Evolutionary conservation across 2,113 vertebrate species (phyloP).

Genomic region (Isichthys henryi): DNA sequence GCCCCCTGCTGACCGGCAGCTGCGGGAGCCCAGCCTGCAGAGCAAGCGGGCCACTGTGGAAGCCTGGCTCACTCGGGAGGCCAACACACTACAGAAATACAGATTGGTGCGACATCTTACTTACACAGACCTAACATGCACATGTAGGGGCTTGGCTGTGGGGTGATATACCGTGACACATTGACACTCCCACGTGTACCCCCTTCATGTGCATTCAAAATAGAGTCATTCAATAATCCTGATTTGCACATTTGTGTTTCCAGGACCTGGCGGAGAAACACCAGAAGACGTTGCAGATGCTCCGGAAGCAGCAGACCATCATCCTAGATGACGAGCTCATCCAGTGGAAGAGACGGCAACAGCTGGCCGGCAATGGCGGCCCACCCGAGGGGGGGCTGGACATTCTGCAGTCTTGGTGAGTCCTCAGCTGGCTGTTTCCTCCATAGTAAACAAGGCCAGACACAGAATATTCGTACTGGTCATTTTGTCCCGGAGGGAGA

Average conservation of each 20-base stretch:
- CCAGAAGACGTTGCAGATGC: slow-evolving; percentile 76
- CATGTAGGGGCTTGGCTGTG: neutral
- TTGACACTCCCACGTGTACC: neutral
- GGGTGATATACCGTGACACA: neutral
- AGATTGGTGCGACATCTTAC: slow-evolving; percentile 64
- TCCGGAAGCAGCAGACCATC: slow-evolving; percentile 81
- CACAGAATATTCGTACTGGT: neutral
- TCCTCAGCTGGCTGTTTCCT: neutral
- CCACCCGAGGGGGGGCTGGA: slow-evolving; percentile 79
- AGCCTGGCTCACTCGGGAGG: slow-evolving; percentile 70
- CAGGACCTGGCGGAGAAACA: slow-evolving; percentile 82
- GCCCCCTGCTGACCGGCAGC: slow-evolving; percentile 74
- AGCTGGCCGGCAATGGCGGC: slow-evolving; percentile 79
- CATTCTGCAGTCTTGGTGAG: slow-evolving; percentile 74
- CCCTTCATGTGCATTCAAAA: neutral
- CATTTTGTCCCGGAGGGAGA: neutral
- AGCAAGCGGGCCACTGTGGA: slow-evolving; percentile 67
- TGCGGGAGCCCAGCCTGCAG: slow-evolving; percentile 64
- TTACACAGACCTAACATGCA: neutral
- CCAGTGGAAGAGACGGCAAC: slow-evolving; percentile 84
- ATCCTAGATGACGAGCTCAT: slow-evolving; percentile 86
- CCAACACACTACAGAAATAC: slow-evolving; percentile 84
- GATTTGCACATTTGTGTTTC: neutral
- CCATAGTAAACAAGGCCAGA: neutral
- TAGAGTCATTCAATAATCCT: neutral